A percentile compares a stretch with the other conserved stretches of the same genome.
Conservation (phyloP, 2,113 vertebrate genomes). For the Butorides virescens region DNA sequence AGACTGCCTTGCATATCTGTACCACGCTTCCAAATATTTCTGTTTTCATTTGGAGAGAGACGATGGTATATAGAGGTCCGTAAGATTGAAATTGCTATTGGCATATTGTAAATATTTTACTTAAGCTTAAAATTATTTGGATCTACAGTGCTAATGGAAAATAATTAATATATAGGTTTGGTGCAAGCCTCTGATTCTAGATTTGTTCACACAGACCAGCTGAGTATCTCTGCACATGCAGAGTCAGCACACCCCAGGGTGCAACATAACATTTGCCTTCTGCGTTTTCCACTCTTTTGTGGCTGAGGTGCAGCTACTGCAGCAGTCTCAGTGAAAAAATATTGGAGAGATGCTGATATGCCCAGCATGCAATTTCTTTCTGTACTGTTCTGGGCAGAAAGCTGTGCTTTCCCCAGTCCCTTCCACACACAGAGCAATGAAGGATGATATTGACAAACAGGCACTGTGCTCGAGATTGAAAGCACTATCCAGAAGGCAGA, state of each 20-base stretch:
- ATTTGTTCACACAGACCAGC: neutral
- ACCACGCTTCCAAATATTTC: neutral
- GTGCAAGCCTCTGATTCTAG: neutral
- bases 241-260: neutral
- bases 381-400: neutral
- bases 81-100: neutral
- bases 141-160: neutral
- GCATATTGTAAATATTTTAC: neutral
- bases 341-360: neutral
- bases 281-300: neutral
- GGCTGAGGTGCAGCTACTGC: neutral
- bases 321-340: neutral
- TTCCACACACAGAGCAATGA: neutral
- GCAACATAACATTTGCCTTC: neutral
- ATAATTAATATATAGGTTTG: neutral
- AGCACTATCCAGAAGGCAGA: neutral
- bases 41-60: neutral
- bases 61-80: fast-evolving
- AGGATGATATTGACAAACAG: neutral
- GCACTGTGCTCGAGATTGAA: neutral
- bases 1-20: neutral
- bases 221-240: neutral
- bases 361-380: neutral
- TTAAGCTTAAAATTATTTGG: neutral
- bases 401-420: neutral